Evolutionary conservation across 2,888 invertebrate species (phyloP).

Genomic region (Agrypnus murinus): DNA sequence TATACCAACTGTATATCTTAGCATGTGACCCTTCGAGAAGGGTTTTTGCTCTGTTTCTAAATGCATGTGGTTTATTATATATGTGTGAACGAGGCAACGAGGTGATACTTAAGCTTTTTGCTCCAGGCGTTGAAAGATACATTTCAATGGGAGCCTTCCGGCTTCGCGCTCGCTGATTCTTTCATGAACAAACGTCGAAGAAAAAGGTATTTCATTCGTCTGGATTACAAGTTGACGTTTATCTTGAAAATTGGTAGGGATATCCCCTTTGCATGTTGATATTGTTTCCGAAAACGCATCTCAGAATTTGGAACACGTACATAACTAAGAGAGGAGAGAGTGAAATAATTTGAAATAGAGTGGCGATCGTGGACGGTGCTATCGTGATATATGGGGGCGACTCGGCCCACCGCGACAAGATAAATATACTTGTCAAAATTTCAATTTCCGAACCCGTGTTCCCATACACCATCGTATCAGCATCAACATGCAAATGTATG

Average conservation of each 20-base stretch:
- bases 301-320: constrained; percentile 13
- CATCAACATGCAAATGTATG: constrained; percentile 65
- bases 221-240: not conserved
- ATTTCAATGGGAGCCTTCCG: constrained; percentile 25
- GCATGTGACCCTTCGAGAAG: not conserved
- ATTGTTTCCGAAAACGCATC: not conserved
- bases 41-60: constrained; percentile 40
- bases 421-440: constrained; percentile 70
- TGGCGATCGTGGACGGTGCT: constrained; percentile 51
- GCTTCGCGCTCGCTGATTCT: constrained; percentile 10
- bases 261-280: not conserved
- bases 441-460: constrained; percentile 69
- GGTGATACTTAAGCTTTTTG: constrained; percentile 45
- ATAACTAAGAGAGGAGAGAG: not conserved
- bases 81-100: constrained; percentile 43
- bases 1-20: constrained; percentile 13
- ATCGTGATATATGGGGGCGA: constrained; percentile 64
- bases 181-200: constrained; percentile 11
- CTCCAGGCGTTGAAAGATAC: constrained; percentile 34
- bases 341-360: constrained; percentile 44
- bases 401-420: constrained; percentile 65
- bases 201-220: constrained; percentile 5
- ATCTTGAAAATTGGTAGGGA: constrained; percentile 9
- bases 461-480: constrained; percentile 61
- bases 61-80: constrained; percentile 45